phyloP scores from a whole-genome alignment of 1,140 invertebrate genomes.

The Penaeus indicus region DNA sequence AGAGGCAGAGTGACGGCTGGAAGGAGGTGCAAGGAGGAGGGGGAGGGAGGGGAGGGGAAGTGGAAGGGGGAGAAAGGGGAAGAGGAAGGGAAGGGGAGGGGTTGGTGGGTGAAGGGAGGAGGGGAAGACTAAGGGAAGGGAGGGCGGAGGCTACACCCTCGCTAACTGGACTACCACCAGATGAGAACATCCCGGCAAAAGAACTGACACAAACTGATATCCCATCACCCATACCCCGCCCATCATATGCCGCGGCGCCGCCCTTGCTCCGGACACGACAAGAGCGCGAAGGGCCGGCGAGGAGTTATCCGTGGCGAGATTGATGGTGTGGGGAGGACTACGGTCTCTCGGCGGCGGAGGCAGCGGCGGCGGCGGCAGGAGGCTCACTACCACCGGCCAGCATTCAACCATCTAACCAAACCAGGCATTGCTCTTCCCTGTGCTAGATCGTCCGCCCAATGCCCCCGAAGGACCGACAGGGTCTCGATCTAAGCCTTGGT shows the following conservation, averaged over 20 bases:
- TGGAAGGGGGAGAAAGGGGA: background rate
- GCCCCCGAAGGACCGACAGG: too few species aligned
- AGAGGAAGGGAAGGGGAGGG: slow-evolving; percentile 2
- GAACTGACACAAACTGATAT: background rate
- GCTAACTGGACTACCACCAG: slow-evolving; percentile 29
- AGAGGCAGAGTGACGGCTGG: background rate
- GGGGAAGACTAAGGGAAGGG: background rate
- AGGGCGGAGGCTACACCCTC: slow-evolving; percentile 18
- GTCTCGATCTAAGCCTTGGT: too few species aligned
- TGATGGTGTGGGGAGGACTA: slow-evolving; percentile 28
- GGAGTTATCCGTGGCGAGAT: slow-evolving; percentile 37
- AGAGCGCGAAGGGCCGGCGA: slow-evolving; percentile 6
- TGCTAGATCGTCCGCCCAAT: too few species aligned
- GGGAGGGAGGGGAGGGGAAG: too few species aligned
- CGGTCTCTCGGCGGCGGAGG: too few species aligned
- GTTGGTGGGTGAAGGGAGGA: slow-evolving; percentile 4
- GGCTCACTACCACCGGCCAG: background rate
- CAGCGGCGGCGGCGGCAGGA: too few species aligned
- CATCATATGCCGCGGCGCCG: slow-evolving; percentile 16
- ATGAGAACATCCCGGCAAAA: too few species aligned
- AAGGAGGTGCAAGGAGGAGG: background rate
- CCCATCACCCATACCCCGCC: slow-evolving; percentile 27
- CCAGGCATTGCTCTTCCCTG: too few species aligned
- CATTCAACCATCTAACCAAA: background rate
- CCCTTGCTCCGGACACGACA: background rate